These are phyloP conservation scores for Mixornis gularis DNA, from an alignment of 2,113 vertebrate genomes.

Conservation along the genomic window DNA sequence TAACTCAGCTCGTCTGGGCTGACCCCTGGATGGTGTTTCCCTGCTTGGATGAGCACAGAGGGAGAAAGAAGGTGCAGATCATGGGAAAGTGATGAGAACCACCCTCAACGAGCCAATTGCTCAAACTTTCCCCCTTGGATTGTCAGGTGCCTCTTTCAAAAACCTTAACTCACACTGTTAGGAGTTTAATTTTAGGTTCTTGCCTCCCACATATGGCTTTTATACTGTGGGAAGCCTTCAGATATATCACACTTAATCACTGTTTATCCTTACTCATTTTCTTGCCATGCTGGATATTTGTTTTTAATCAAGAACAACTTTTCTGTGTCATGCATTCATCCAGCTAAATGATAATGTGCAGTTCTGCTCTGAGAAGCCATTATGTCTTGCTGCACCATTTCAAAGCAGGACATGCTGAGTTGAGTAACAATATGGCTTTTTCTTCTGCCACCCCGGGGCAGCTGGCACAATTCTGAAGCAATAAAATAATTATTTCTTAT, in stretches of 20 bases:
- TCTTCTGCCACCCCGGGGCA: background rate
- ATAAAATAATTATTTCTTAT: background rate
- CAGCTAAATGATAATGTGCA: background rate
- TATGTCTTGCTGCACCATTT: background rate
- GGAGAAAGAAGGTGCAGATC: background rate
- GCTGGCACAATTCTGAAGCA: background rate
- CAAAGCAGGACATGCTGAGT: background rate
- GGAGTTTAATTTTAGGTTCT: slow-evolving; percentile 52
- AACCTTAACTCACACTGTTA: slow-evolving; percentile 24
- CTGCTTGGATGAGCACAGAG: slow-evolving; percentile 6
- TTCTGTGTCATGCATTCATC: slow-evolving; percentile 9
- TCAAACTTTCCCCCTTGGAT: slow-evolving; percentile 34
- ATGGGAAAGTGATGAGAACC: slow-evolving; percentile 37
- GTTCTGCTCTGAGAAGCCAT: background rate
- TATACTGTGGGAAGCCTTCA: slow-evolving; percentile 59
- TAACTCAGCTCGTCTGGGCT: background rate
- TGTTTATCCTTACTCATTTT: slow-evolving; percentile 56
- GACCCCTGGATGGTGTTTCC: background rate
- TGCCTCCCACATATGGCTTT: slow-evolving; percentile 59
- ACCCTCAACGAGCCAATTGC: background rate
- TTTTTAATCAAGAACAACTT: slow-evolving; percentile 63
- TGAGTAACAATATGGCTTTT: background rate
- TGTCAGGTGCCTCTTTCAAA: slow-evolving; percentile 51
- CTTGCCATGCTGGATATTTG: slow-evolving; percentile 47
- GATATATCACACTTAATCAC: slow-evolving; percentile 56